Conservation (phyloP, 2,113 vertebrate genomes). For the Vidua macroura region DNA sequence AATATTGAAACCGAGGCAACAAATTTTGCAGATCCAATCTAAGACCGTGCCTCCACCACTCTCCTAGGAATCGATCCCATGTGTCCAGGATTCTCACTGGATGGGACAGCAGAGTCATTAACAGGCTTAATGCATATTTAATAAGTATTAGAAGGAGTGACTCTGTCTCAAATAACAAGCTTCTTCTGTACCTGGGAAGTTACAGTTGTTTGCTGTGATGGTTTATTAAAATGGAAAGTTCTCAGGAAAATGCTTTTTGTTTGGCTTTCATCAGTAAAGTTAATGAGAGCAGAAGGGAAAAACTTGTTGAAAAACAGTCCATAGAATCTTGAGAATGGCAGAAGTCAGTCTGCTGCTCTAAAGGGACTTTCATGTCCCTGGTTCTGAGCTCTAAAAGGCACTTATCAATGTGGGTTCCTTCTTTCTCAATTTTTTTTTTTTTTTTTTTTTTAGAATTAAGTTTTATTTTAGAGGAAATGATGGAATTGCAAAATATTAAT, state of each 20-base stretch:
- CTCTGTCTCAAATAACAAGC: background rate
- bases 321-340: background rate
- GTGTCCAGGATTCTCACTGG: background rate
- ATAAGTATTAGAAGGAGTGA: background rate
- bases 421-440: background rate
- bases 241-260: background rate
- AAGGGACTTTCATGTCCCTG: background rate
- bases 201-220: background rate
- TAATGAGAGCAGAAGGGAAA: background rate
- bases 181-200: background rate
- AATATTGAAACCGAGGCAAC: background rate
- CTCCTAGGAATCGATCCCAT: background rate
- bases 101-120: background rate
- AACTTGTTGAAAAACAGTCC: background rate
- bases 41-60: background rate
- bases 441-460: background rate
- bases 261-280: background rate
- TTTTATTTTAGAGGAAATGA: background rate
- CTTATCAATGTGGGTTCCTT: background rate
- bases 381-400: background rate
- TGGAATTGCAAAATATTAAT: background rate
- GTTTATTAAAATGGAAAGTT: background rate
- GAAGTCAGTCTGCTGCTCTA: fast-evolving
- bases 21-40: background rate
- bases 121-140: fast-evolving